Conservation (phyloP, 2,113 vertebrate species). For the Oryzias celebensis region DNA sequence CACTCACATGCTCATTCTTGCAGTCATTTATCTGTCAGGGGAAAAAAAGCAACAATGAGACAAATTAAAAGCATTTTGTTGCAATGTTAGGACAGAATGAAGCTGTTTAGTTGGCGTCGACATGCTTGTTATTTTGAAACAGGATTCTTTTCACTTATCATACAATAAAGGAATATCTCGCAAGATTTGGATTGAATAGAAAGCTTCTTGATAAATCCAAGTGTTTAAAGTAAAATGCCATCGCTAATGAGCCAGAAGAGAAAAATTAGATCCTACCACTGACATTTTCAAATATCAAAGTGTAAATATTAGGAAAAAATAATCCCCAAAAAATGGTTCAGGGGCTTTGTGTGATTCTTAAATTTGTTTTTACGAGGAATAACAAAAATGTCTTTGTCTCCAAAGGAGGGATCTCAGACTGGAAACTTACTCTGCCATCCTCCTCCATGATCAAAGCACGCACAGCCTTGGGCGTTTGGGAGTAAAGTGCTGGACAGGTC, state of each 20-base stretch:
- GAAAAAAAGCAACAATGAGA: conserved; percentile 34
- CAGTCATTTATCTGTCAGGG: conserved; percentile 25
- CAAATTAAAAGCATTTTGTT: conserved; percentile 21
- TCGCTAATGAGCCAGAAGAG: conserved; percentile 54
- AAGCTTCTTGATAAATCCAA: conserved; percentile 58
- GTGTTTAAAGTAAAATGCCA: conserved; percentile 63
- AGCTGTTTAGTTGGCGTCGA: conserved; percentile 4
- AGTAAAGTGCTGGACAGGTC: conserved; percentile 31
- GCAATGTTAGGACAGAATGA: conserved; percentile 17
- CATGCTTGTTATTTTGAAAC: conserved; percentile 45
- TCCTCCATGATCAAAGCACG: conserved; percentile 45
- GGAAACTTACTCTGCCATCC: conserved; percentile 20
- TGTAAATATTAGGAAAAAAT: neutral
- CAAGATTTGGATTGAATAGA: conserved; percentile 67
- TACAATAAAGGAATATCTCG: conserved; percentile 67
- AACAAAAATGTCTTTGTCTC: conserved; percentile 19
- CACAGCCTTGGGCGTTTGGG: conserved; percentile 28
- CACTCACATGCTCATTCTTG: neutral
- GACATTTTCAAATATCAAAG: conserved; percentile 20
- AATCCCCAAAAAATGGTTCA: neutral
- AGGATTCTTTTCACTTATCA: conserved; percentile 56
- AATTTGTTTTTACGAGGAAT: neutral
- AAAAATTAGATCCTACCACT: neutral
- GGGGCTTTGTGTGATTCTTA: conserved; percentile 2
- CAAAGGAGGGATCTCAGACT: conserved; percentile 21